phyloP scores from a whole-genome alignment of 2,113 vertebrate genomes.

The Myrmecobius fasciatus region DNA sequence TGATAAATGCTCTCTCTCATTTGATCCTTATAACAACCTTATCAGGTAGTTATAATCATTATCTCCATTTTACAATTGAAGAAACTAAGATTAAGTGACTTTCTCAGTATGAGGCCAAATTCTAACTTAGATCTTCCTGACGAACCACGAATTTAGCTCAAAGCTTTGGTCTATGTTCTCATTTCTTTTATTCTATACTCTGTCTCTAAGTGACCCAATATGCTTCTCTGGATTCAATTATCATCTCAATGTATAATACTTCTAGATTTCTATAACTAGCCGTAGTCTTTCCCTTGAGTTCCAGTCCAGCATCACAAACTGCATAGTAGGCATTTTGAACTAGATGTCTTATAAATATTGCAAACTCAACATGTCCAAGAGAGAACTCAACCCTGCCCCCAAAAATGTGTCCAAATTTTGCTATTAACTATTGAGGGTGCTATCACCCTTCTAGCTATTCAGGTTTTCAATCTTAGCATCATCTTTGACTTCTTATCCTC shows the following conservation, averaged over 20 bases:
- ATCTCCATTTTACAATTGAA: not conserved
- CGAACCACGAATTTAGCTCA: not conserved
- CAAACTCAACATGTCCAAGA: not conserved
- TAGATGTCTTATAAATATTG: not conserved
- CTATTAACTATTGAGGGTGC: not conserved
- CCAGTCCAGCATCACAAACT: not conserved
- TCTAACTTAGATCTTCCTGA: not conserved
- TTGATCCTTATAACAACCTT: not conserved
- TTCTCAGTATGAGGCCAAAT: not conserved
- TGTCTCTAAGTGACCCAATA: not conserved
- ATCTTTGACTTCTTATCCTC: not conserved
- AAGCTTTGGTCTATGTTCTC: not conserved
- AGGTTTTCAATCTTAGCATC: not conserved
- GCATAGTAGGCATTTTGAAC: not conserved
- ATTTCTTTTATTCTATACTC: not conserved
- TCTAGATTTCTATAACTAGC: not conserved
- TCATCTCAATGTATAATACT: not conserved
- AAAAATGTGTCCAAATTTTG: not conserved
- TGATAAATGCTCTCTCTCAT: not conserved
- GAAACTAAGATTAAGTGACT: not conserved
- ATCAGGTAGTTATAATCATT: not conserved
- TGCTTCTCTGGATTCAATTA: not conserved
- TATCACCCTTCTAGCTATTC: not conserved
- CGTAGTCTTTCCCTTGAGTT: not conserved
- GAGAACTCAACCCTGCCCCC: not conserved